Base-by-base conservation (phyloP, 2,113 vertebrate species). In the Istiophorus platypterus region DNA sequence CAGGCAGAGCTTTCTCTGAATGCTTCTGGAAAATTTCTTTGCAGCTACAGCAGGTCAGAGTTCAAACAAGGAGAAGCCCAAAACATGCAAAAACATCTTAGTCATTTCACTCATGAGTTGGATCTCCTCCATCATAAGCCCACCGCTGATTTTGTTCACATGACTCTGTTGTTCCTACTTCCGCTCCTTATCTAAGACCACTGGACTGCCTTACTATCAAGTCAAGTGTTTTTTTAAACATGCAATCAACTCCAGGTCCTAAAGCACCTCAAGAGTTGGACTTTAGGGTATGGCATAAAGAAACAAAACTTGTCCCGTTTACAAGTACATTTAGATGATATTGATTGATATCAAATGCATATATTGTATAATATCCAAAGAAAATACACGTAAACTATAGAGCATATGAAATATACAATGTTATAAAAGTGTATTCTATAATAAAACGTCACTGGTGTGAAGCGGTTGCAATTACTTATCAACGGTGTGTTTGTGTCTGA, bases 61-160 rank as follows among this genome's bases (percentile, higher is more conserved):
- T 75, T 84, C 10, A 41, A 58, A 67, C 26, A 31, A 10, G 27
- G 42, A 75, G 63, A 80, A 41, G 34, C 51, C 31, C 22, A 66
- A 20, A 84, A 66, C 75, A 65, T 2, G 65, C 76, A 82, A 49
- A 47, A 62, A 78, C 27, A 57, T n/a, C 57, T 56, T 17, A 12
- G 41, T 63, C 56, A 64, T 27, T 82, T 34, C 76, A 52, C 45
- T 74, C 20, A 56, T 41, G 14, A 57, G 49, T n/a, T 5, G 8
- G 56, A 47, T 47, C n/a, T 18, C 34, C 12, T 17, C 17, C 47
- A 49, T 59, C 34, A 39, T 42, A 5, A 29, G 66, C 15, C 24
- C n/a, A 1, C 42, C 13, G 5, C 20, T 61, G 29, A 42, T 41
- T 61, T 3, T 61, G 26, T 54, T 39, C 39, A 31, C 49, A 31